phyloP scores from a whole-genome alignment of 1,140 invertebrate species.

The Popillia japonica region DNA sequence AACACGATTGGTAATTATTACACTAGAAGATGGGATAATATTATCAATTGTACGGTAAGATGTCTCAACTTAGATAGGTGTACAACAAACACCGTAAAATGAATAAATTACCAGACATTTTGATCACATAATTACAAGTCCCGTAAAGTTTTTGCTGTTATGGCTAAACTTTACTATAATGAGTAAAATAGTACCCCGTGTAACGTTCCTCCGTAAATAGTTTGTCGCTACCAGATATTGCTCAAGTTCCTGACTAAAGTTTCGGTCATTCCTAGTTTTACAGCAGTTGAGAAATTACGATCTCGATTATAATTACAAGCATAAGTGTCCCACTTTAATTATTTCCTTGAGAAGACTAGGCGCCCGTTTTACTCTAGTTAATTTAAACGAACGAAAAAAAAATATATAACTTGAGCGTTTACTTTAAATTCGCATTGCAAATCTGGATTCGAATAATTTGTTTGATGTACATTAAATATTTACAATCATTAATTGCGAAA shows the following conservation, averaged over 20 bases:
- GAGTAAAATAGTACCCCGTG: not conserved
- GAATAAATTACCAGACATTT: not conserved
- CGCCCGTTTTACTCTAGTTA: not conserved
- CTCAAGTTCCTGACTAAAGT: constrained; percentile 13
- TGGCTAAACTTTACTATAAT: constrained; percentile 18
- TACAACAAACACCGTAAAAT: not conserved
- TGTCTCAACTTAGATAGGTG: not conserved
- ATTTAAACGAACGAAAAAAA: not conserved
- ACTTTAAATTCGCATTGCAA: not conserved
- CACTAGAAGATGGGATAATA: not conserved
- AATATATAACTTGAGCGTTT: not conserved
- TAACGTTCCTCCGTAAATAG: constrained; percentile 9
- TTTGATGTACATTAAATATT: not conserved
- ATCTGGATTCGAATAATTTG: not conserved
- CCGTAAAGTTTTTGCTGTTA: not conserved
- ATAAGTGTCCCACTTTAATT: constrained; percentile 13
- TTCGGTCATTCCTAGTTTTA: constrained; percentile 24
- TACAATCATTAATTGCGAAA: constrained; percentile 5
- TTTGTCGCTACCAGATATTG: constrained; percentile 26
- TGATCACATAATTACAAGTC: not conserved
- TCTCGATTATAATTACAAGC: constrained; percentile 30
- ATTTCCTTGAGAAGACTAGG: not conserved
- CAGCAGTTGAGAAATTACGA: not conserved
- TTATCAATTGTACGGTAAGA: not conserved
- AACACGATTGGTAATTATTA: too few species aligned